These are phyloP conservation scores for Pseudobourletiella spinata DNA, from an alignment of 1,140 invertebrate species.

Conservation along the genomic window DNA sequence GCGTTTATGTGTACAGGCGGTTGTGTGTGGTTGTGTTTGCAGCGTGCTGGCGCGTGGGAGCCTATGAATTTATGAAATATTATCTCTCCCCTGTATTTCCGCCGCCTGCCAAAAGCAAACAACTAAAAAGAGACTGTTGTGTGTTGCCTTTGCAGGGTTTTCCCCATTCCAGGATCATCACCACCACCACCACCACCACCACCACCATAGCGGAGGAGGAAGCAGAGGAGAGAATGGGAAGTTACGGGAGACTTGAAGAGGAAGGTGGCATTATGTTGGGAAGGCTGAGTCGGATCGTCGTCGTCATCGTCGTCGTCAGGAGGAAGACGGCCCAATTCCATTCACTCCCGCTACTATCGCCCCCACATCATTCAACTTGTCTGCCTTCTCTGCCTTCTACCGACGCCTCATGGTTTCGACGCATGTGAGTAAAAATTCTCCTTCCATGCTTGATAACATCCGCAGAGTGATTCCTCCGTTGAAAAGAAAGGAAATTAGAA, in stretches of 20 bases:
- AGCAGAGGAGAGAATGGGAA: neutral
- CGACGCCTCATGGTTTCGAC: slow-evolving; percentile 10
- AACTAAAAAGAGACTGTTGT: neutral
- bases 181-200: too few relatives aligned
- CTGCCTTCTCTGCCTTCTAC: slow-evolving; percentile 11
- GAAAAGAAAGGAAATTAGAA: too few relatives aligned
- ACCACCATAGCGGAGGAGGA: too few relatives aligned
- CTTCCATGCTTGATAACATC: neutral
- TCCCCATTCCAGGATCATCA: too few relatives aligned
- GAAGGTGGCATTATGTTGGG: neutral
- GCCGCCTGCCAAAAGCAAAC: neutral
- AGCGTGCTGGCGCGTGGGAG: neutral
- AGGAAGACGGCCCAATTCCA: neutral
- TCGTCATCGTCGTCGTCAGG: too few relatives aligned
- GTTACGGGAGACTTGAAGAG: neutral
- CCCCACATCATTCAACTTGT: slow-evolving; percentile 10
- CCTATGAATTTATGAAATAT: slow-evolving; percentile 10
- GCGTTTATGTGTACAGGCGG: neutral
- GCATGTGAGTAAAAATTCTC: slow-evolving; percentile 17
- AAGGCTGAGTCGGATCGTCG: neutral
- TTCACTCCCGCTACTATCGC: neutral
- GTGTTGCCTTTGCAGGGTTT: too few relatives aligned
- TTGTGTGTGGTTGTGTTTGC: neutral
- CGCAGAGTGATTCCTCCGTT: neutral
- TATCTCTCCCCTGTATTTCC: neutral